A percentile compares a stretch with the other conserved stretches of the same genome.
Evolutionary conservation across 2,888 invertebrate species (phyloP).

Genomic region (Urechis unicinctus): DNA sequence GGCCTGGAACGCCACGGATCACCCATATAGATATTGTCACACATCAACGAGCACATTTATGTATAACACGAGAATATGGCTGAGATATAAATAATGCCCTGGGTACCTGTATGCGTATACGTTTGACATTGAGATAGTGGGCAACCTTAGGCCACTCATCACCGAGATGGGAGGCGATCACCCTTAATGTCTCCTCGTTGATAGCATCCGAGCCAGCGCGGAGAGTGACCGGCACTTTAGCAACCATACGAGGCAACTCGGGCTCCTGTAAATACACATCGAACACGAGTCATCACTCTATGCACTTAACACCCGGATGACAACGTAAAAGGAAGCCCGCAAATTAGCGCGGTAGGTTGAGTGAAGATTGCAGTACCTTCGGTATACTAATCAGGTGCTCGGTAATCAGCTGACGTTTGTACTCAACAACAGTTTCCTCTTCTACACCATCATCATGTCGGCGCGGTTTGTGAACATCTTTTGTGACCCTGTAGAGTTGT

Average conservation of each 20-base stretch:
- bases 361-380: conserved; percentile 34
- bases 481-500: conserved; percentile 12
- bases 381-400: conserved; percentile 37
- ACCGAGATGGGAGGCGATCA: conserved; percentile 34
- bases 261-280: not conserved
- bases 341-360: too few species aligned
- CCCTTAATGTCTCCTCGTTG: conserved; percentile 28
- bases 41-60: too few species aligned
- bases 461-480: not conserved
- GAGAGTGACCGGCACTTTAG: conserved; percentile 30
- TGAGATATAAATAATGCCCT: not conserved
- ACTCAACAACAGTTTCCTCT: conserved; percentile 18
- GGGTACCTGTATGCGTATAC: conserved; percentile 31
- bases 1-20: too few species aligned
- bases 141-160: conserved; percentile 41
- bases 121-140: conserved; percentile 31
- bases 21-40: too few species aligned
- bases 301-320: too few species aligned
- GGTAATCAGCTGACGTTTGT: conserved; percentile 25
- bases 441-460: conserved; percentile 5
- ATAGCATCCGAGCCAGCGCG: conserved; percentile 28
- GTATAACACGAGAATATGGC: too few species aligned
- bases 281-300: too few species aligned
- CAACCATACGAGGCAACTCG: not conserved
- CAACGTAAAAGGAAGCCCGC: too few species aligned